Evolutionary conservation across 2,797 vertebrate species (phyloP), one percentile per base, ranked within the genome.

Genomic region (Eulemur mongoz): DNA sequence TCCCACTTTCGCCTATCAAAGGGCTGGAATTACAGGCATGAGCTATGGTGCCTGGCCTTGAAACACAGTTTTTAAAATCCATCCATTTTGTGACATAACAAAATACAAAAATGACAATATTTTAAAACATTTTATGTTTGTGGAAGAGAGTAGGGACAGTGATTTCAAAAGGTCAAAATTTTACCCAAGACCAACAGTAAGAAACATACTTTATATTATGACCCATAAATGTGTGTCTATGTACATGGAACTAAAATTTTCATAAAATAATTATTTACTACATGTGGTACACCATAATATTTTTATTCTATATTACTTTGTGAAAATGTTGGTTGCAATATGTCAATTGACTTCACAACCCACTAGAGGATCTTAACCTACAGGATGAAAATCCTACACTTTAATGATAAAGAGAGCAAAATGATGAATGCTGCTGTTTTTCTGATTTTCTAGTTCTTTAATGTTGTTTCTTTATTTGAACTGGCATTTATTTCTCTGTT

Each of bases 381-480:
- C 6, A 88, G 48, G 69, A 13, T 48, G 18, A 70, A 89, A 84
- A 72, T 79, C 11, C 12, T 93, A 54, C 10, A 35, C 40, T 82
- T 84, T 65, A 91, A 45, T 72, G 13, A 79, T n/a, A 43, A 76
- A 48, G 81, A 40, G 52, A 38, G 48, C 20, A 82, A 65, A 76
- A 76, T 63, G 91, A 87, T 54, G 48, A 70, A 61, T 59, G 14
- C 15, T 85, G 18, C 5, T 69, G 4, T 40, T 87, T 91, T 80
- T 84, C 22, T 89, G 14, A 40, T 45, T 50, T 76, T 88, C 23
- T 43, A 45, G 7, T 82, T 52, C 9, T 92, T 59, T 67, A 27
- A 59, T 86, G 52, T 73, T 85, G 45, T 87, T 87, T 88, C 15
- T 63, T 84, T 84, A 50, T 85, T 79, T 90, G 75, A 83, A 50